Base-by-base conservation (phyloP, 2,797 vertebrate species). In the Neoniphon sammara region DNA sequence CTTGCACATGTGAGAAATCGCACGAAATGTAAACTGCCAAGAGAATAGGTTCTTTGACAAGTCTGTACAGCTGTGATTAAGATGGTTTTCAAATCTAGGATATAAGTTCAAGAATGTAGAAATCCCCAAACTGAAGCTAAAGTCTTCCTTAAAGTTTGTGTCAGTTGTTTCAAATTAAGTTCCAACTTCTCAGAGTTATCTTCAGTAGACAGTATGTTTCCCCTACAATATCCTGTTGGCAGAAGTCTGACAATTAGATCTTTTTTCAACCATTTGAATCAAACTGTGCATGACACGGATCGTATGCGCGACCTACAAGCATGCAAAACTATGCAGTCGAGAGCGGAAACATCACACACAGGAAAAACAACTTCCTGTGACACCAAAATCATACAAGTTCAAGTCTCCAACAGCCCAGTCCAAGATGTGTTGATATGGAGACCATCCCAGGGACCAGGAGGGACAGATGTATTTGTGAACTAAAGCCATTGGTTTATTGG, bases 401-500 rank as follows among this genome's bases (percentile, higher is more conserved):
- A 21, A 42, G 34, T 63, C 18, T 68, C 59, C 8, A 46, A 3
- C 10, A 36, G 60, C 3, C 0, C 36, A 70, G 9, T 69, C 59
- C 46, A 34, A 62, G 20, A 46, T 62, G 61, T 53, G 64, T 64
- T 56, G 53, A 74, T 69, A 68, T 4, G 7, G 18, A 77, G 49
- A 73, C 7, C 9, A 11, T 21, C 52, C 66, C 27, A 46, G 12
- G 44, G 42, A 47, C 10, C 42, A 12, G 49, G 27, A 69, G 55
- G 63, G 20, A 50, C 50, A 75, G 18, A 69, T 46, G 55, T 11
- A 52, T 46, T 47, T 56, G 30, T 73, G 42, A 34, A 55, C 27
- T 30, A 20, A 68, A 69, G 74, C 50, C 34, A 10, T 25, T 52
- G 57, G 64, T 60, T 75, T 68, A 47, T 46, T 70, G 39, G n/a